A percentile compares a stretch with the other conserved stretches of the same genome.
phyloP scores from a whole-genome alignment of 2,113 vertebrate species.

The Larimichthys crocea region DNA sequence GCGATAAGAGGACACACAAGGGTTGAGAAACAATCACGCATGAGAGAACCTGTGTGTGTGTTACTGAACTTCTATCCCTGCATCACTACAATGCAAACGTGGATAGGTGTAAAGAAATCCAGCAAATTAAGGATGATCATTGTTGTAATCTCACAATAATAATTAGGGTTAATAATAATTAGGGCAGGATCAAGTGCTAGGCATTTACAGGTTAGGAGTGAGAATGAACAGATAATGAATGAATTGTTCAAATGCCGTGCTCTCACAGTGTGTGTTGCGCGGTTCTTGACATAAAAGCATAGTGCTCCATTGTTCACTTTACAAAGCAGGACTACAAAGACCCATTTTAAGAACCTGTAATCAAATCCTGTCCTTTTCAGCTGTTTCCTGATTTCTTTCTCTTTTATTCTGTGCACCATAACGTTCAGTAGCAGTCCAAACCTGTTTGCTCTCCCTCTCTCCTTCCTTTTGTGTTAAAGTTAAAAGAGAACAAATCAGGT shows the following conservation, averaged over 20 bases:
- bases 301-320: constrained; percentile 42
- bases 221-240: not conserved
- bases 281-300: constrained; percentile 36
- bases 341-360: constrained; percentile 56
- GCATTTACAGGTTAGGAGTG: not conserved
- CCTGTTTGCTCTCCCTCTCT: not conserved
- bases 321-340: constrained; percentile 62
- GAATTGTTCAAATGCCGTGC: not conserved
- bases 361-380: constrained; percentile 57
- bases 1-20: constrained; percentile 61
- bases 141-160: no score
- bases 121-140: not conserved
- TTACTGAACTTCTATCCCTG: not conserved
- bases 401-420: not conserved
- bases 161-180: not conserved
- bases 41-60: not conserved
- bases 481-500: not conserved
- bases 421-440: not conserved
- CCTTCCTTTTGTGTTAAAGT: not conserved
- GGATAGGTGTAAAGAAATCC: not conserved
- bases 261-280: not conserved
- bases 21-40: constrained; percentile 54
- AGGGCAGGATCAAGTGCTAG: not conserved
- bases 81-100: not conserved
- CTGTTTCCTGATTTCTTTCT: constrained; percentile 5